phyloP scores from a whole-genome alignment of 2,888 invertebrate species.

The Campopleginae sp. region DNA sequence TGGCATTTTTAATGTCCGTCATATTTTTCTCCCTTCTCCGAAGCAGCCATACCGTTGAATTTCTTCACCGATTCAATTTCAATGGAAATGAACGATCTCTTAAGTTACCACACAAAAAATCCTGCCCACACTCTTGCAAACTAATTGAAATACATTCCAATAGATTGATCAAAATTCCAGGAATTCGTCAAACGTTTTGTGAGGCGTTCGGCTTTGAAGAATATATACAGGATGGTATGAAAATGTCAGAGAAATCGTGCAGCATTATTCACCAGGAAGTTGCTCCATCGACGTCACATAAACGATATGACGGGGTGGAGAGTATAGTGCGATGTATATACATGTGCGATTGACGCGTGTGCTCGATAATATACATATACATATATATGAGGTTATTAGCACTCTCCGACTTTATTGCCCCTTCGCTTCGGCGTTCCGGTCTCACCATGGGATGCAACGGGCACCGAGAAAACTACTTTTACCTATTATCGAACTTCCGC shows the following conservation, averaged over 20 bases:
- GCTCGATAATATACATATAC: slow-evolving; percentile 16
- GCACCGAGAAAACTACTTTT: slow-evolving; percentile 64
- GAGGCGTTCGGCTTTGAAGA: not conserved
- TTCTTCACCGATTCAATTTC: not conserved
- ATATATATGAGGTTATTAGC: slow-evolving; percentile 20
- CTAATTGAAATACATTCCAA: not conserved
- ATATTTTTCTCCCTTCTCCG: not conserved
- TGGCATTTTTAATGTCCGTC: not conserved
- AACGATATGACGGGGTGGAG: slow-evolving; percentile 38
- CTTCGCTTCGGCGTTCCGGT: slow-evolving; percentile 53
- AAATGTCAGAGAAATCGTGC: slow-evolving; percentile 20
- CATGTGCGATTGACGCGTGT: slow-evolving; percentile 8
- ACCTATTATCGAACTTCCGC: slow-evolving; percentile 65
- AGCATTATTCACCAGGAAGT: slow-evolving; percentile 20
- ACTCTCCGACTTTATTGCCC: slow-evolving; percentile 41
- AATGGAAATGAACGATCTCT: not conserved
- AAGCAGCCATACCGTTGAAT: not conserved
- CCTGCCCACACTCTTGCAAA: too few species aligned
- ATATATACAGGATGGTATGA: not conserved
- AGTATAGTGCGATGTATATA: slow-evolving; percentile 18
- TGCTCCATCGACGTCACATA: slow-evolving; percentile 21
- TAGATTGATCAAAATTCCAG: not conserved
- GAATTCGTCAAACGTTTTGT: not conserved
- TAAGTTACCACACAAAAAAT: not conserved
- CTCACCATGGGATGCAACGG: slow-evolving; percentile 47